phyloP scores from a whole-genome alignment of 2,888 invertebrate species.

The Netelia melanura region DNA sequence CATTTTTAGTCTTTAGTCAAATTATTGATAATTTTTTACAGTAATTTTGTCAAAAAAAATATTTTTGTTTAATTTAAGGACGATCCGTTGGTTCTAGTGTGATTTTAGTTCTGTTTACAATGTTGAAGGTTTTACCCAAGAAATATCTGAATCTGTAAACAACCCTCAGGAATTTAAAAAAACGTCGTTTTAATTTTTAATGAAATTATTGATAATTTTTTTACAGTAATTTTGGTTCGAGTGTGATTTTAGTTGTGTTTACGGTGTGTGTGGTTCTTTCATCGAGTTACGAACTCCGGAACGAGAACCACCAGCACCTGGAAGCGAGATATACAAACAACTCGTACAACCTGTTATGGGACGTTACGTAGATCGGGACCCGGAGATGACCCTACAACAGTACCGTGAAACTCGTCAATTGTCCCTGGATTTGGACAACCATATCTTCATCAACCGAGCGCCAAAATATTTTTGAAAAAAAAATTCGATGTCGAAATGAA shows the following conservation, averaged over 20 bases:
- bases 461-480: slow-evolving; percentile 2
- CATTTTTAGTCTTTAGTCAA: too few species aligned
- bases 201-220: too few species aligned
- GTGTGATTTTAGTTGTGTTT: slow-evolving; percentile 49
- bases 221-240: slow-evolving; percentile 2
- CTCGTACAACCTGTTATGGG: slow-evolving; percentile 81
- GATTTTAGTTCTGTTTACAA: slow-evolving; percentile 44
- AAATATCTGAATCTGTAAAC: background rate
- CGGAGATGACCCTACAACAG: slow-evolving; percentile 76
- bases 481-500: background rate
- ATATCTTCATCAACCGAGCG: background rate
- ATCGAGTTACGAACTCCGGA: slow-evolving; percentile 40
- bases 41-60: too few species aligned
- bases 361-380: slow-evolving; percentile 81
- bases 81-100: background rate
- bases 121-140: background rate
- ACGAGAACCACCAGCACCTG: slow-evolving; percentile 70
- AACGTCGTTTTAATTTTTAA: too few species aligned
- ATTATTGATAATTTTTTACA: too few species aligned
- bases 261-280: slow-evolving; percentile 22
- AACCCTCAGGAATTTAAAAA: too few species aligned
- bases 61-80: too few species aligned
- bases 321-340: slow-evolving; percentile 71
- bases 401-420: slow-evolving; percentile 66
- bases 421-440: slow-evolving; percentile 46